Evolutionary conservation across 2,113 vertebrate species (phyloP), one percentile per base, ranked within the genome.

Genomic region (Echinops telfairi): DNA sequence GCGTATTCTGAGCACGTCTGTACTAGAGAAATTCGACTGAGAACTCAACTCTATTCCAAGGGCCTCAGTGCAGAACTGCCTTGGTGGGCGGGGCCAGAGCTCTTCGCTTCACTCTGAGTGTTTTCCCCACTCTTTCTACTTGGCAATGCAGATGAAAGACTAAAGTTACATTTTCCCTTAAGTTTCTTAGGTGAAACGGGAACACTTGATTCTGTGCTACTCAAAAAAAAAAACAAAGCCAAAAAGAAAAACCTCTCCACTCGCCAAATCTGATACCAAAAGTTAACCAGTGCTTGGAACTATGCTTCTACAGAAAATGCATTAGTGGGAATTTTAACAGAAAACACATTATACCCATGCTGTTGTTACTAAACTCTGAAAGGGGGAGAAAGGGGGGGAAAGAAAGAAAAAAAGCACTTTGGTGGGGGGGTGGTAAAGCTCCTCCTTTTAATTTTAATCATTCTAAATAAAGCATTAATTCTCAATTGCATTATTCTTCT

Each of bases 281-380:
- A 94, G 81, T 27, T 97, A 81, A 82, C 96, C n/a, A 83, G 64
- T 88, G 95, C 94, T 82, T 84, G 84, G 82, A 84, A 85, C 36
- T 78, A 23, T 11, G 87, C 64, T 94, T 92, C 93, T 78, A 86
- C 53, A 82, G 91, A 96, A 97, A 92, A 71, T 2, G 68, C 84
- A n/a, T 96, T 87, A 79, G 81, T 70, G 77, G 81, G 86, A 89
- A 95, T 87, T 80, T 71, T 62, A 95, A 96, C 88, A 92, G 96
- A 81, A 96, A 58, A 79, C 62, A 92, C 88, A 92, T 93, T 88
- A 95, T 93, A 23, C 83, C 77, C 4, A 3, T 2, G 53, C 70
- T 53, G 88, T 22, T 27, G 88, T 22, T 27, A 12, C 16, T 43
- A 75, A 92, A 75, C 78, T 70, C 82, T 27, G 47, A 53, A 53